Base-by-base conservation (phyloP, 2,797 vertebrate genomes). In the Dendrocincla tyrannina region DNA sequence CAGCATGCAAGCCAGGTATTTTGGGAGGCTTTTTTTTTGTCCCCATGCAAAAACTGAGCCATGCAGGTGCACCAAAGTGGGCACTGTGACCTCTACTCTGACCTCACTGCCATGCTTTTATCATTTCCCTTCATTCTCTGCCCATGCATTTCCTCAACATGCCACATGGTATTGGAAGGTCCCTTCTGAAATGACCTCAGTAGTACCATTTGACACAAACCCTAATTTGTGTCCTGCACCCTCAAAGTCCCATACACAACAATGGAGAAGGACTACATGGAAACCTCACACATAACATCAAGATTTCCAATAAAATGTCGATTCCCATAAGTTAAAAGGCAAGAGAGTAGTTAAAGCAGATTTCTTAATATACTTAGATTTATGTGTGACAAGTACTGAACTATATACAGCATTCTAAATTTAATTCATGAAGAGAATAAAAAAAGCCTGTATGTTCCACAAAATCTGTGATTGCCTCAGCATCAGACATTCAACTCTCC, bases 401-500 rank as follows among this genome's bases (percentile, higher is more conserved):
- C 87, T 92, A 88, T 77, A 88, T 80, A 82, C 11, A 17, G 81
- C 63, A 66, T 66, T 76, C 95, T 87, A 96, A 94, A 89, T 92
- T 89, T 92, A 89, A 85, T 52, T 87, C 47, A 37, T 18, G 89
- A 69, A 69, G 63, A 67, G 39, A 87, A 72, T 73, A 85, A 91
- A 92, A 96, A 93, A 91, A 84, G 50, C 27, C 27, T n/a, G 53
- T 52, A n/a, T 91, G 75, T 91, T 91, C 60, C 72, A 92, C 82
- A 95, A 87, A 93, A 91, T 42, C 93, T 80, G 91, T 56, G 72
- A 91, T 15, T 91, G 91, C 82, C 72, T 96, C 78, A 95, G 88
- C 82, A 94, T 85, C 85, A 92, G 85, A 80, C 85, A 20, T 77
- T 46, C 82, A 88, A 28, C 37, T 68, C 72, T 95, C 75, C 68